These are phyloP conservation scores for Plemyria rubiginata DNA, from an alignment of 2,888 invertebrate species.

Conservation along the genomic window DNA sequence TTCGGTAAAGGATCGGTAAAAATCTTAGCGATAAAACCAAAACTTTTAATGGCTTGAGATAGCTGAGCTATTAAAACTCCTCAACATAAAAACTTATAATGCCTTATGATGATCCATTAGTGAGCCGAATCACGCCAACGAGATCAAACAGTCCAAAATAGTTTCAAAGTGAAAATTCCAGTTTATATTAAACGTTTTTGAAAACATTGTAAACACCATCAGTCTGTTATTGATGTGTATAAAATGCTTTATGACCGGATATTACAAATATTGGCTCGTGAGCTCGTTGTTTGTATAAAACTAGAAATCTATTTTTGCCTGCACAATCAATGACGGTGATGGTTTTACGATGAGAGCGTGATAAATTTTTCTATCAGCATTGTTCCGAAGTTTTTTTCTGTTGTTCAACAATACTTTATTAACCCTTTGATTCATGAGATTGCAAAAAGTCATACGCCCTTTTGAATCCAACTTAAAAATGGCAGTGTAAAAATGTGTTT, in stretches of 20 bases:
- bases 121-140: slow-evolving; percentile 39
- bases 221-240: slow-evolving; percentile 51
- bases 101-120: slow-evolving; percentile 57
- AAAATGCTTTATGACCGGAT: slow-evolving; percentile 55
- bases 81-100: slow-evolving; percentile 49
- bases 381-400: neutral
- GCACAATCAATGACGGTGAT: slow-evolving; percentile 3
- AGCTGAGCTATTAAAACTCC: slow-evolving; percentile 23
- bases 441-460: no score
- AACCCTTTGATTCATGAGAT: no score
- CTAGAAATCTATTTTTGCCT: slow-evolving; percentile 17
- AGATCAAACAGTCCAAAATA: slow-evolving; percentile 73
- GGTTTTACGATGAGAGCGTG: slow-evolving; percentile 17
- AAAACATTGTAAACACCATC: slow-evolving; percentile 69
- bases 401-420: neutral
- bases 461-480: no score
- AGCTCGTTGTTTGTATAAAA: slow-evolving; percentile 21
- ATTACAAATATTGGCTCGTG: slow-evolving; percentile 36
- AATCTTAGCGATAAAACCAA: slow-evolving; percentile 1
- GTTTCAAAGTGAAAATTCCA: slow-evolving; percentile 58
- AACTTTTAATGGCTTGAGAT: slow-evolving; percentile 22
- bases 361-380: neutral
- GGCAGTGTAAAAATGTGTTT: no score
- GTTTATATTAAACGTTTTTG: slow-evolving; percentile 64
- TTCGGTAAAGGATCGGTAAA: neutral